Base-by-base conservation (phyloP, 2,113 vertebrate species). In the Genyomyrus donnyi region DNA sequence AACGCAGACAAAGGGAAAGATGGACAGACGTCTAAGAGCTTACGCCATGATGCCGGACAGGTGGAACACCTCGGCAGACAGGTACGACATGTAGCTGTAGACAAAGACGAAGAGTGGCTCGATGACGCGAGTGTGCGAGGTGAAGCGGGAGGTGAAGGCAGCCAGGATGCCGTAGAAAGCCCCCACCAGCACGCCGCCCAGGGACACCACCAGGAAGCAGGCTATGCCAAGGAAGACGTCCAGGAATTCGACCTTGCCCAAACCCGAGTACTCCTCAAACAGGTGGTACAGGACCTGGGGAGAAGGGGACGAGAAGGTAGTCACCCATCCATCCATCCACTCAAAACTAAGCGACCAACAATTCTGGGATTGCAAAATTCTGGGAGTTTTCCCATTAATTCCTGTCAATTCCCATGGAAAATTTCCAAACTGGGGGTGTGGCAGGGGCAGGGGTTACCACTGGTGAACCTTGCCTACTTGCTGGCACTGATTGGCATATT, bases 21-120 rank as follows among this genome's bases (percentile, higher is more conserved):
- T 0, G 3, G 35, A 39, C 35, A 17, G 8, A 39, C 31, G 15
- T 17, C 5, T 7, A 3, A 5, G 35, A 39, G 98, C 98, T 98
- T 95, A 99, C 98, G 98, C 97, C 98, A 99, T 99, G 96, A 99
- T 99, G 91, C 98, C 98, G 0, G 98, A 99, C 9, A 99, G 97
- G 93, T 99, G 98, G 96, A 99, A 99, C 91, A 99, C 94, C 95
- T 99, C 98, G 0, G 98, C 97, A 0, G 98, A 98, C 90, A 99
- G 96, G 90, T 99, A 99, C 0, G 98, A 98, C 98, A 99, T 98
- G 95, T 99, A 99, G 96, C 98, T 99, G 96, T 99, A 99, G 91
- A 99, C 95, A 92, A 99, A 99, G 91, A 98, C 97, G 94, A 99
- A 99, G 89, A 99, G 97, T 0, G 98, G 98, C 95, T 99, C 98